Evolutionary conservation across 2,113 vertebrate species (phyloP).

Genomic region (Ceratotherium simum): DNA sequence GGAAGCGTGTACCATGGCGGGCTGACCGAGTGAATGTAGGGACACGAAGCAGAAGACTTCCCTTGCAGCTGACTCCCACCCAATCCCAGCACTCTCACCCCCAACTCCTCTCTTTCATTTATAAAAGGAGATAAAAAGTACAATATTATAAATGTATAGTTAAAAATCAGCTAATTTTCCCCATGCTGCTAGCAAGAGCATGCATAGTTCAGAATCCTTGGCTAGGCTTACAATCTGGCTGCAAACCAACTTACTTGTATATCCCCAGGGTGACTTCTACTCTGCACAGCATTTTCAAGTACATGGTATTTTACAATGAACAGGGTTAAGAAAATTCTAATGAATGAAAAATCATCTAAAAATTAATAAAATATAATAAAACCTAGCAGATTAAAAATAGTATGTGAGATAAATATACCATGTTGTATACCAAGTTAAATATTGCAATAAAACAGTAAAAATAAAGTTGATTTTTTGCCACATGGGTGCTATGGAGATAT

Average conservation of each 20-base stretch:
- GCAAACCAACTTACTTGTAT: background rate
- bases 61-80: background rate
- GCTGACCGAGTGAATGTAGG: no score
- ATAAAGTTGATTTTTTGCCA: background rate
- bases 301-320: background rate
- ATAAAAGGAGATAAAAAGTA: background rate
- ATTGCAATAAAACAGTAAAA: background rate
- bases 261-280: background rate
- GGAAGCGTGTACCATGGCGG: background rate
- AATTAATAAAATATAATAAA: background rate
- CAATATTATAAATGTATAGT: background rate
- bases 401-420: background rate
- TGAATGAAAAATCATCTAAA: background rate
- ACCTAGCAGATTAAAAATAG: background rate
- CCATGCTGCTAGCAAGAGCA: background rate
- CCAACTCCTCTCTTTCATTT: background rate
- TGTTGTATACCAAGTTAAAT: conserved; percentile 20
- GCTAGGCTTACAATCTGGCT: background rate
- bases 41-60: background rate
- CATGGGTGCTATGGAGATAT: background rate
- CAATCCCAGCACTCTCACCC: no score
- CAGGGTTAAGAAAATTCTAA: background rate
- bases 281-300: background rate
- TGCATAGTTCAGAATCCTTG: background rate
- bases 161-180: background rate